Base-by-base conservation (phyloP, 2,888 invertebrate species). In the Coelopa pilipes region DNA sequence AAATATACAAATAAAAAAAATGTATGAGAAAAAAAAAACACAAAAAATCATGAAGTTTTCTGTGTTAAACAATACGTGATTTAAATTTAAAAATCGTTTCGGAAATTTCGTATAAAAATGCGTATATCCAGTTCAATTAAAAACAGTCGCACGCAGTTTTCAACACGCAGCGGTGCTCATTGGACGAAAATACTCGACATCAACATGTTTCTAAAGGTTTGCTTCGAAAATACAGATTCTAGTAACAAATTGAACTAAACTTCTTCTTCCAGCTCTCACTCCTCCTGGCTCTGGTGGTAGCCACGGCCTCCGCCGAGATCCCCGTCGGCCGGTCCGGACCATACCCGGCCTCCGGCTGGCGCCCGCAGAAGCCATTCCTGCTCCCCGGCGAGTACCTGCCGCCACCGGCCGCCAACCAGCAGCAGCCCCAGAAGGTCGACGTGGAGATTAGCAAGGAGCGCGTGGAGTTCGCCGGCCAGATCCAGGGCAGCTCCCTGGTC, bases 281-380 rank as follows among this genome's bases (percentile, higher is more conserved):
- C 60, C 47, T 82, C 1, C 57, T 70, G 24, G 47, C 78, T 15
- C 59, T 82, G 19, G 55, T 46, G 11, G 49, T 81, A 24, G 76
- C 63, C 1, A 17, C 75, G 10, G 74, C 77, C 0, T 1, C 15
- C 13, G 62, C 62, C 62, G 62, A 62, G n/a, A 4, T 11, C 4
- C 53, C 53, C 5, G 5, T 53, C 2, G 71, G 81, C 5, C 15
- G 65, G 76, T 53, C 50, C 15, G 83, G 78, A 0, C 86, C 88
- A 1, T 89, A 89, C 80, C 82, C 86, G 1, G 80, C 88, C 1
- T 80, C 87, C 7, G 88, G 88, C 11, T 89, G 87, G 87, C 86
- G 84, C 50, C 88, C 89, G 13, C 80, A 81, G 34, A 80, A 82
- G 24, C 82, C 84, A 4, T 87, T 89, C 67, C 79, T 81, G 45